Base-by-base conservation (phyloP, 2,113 vertebrate genomes). In the Leptobrachium leishanense region DNA sequence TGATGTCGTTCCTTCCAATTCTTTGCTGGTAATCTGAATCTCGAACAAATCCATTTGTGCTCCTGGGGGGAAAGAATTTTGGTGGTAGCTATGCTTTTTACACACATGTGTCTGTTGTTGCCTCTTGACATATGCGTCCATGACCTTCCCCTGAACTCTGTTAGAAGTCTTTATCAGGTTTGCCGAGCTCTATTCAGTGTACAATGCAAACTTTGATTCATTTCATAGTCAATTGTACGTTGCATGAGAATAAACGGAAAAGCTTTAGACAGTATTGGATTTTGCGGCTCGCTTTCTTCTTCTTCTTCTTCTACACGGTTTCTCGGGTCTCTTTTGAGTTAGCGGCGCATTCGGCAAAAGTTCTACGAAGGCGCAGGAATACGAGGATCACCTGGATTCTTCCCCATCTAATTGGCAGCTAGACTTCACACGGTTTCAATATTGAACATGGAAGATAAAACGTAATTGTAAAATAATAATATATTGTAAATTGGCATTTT, bases 71-170 rank as follows among this genome's bases (percentile, higher is more conserved):
- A 79, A 15, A 64, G 20, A 13, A 81, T 71, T 40, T 53, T 65
- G 72, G 74, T 81, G 82, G 76, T 72, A 2, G 0, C 2, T 77
- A 64, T 31, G 43, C 70, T 46, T 85, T 84, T 65, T 82, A 81
- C 74, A 75, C 83, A 84, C 82, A 85, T 0, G 41, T 77, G 78
- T 15, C 82, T 75, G 46, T 12, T 54, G 82, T 74, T 63, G 31
- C 43, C 3, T 74, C 71, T 73, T 0, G 66, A 81, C 84, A 84
- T 83, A 75, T 82, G 84, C 43, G 76, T 44, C 83, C 0, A 0
- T 84, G 85, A 89, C 89, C 86, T 82, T 66, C 71, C 84, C 0
- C 2, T 88, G 88, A 90, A 87, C 88, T 69, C 43, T 2, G 11
- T 43, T 62, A 77, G 5, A 59, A 81, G 41, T 43, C 81, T 71